These are phyloP conservation scores for Gobio gobio DNA, from an alignment of 2,113 vertebrate species.

Conservation along the genomic window DNA sequence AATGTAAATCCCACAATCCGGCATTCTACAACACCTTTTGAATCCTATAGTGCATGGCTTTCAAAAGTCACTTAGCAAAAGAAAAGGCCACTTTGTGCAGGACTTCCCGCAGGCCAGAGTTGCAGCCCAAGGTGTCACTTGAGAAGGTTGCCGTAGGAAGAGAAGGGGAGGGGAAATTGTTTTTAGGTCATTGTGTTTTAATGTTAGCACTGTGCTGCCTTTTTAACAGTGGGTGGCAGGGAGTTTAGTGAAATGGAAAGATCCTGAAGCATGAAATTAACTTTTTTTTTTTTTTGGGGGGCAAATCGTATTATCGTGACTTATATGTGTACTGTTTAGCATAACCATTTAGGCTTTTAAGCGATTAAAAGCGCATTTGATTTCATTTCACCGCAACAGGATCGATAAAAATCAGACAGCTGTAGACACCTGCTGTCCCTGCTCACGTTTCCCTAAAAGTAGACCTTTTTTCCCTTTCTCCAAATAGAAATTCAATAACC, in stretches of 20 bases:
- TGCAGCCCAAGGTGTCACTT: constrained; percentile 42
- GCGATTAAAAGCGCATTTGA: background rate
- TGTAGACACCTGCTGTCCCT: background rate
- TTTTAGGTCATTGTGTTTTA: constrained; percentile 49
- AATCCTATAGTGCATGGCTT: background rate
- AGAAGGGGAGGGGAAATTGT: background rate
- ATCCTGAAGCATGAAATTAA: constrained; percentile 15
- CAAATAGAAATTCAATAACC: constrained; percentile 48
- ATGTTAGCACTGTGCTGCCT: background rate
- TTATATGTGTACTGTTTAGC: background rate
- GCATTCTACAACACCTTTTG: background rate
- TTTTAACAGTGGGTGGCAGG: constrained; percentile 35
- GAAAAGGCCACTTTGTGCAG: constrained; percentile 46
- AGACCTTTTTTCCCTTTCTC: background rate
- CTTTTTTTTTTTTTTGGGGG: background rate
- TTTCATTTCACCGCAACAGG: background rate
- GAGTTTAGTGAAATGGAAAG: constrained; percentile 19
- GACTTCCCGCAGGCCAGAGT: constrained; percentile 13
- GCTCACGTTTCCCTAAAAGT: background rate
- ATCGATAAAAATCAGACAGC: constrained; percentile 17
- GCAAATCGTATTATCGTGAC: background rate
- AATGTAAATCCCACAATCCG: constrained; percentile 8
- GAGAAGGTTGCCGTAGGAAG: constrained; percentile 39
- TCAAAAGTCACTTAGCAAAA: constrained; percentile 9
- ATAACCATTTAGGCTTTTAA: constrained; percentile 12